phyloP scores from a whole-genome alignment of 2,888 invertebrate genomes.

The Aphidoletes aphidimyza region DNA sequence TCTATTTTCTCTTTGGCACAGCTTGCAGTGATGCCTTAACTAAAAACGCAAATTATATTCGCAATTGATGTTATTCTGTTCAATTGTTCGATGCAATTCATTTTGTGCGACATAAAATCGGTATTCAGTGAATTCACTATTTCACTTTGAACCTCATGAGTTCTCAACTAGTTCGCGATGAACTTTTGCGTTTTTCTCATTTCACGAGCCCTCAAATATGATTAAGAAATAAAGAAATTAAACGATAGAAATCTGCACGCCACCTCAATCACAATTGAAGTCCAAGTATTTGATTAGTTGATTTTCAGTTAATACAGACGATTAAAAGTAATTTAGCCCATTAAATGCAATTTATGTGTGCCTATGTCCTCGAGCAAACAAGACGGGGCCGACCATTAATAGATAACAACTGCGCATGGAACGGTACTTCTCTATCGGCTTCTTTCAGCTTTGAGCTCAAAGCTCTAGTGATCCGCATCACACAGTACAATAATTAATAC shows the following conservation, averaged over 20 bases:
- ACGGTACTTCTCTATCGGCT: not conserved
- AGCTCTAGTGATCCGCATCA: conserved; percentile 2
- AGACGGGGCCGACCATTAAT: too few species aligned
- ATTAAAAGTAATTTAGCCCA: conserved; percentile 39
- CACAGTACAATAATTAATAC: conserved; percentile 30
- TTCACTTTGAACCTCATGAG: too few species aligned
- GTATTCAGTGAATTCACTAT: too few species aligned
- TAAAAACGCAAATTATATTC: too few species aligned
- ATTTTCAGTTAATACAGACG: conserved; percentile 8
- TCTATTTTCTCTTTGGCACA: not conserved
- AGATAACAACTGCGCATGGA: not conserved
- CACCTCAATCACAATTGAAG: not conserved
- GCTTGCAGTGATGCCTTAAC: too few species aligned
- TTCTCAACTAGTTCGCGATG: not conserved
- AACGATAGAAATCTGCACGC: conserved; percentile 41
- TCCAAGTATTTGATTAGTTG: conserved; percentile 7
- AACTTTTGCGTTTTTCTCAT: not conserved
- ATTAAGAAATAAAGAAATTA: conserved; percentile 27
- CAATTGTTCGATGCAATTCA: too few species aligned
- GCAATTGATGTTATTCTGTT: too few species aligned
- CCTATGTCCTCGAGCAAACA: too few species aligned
- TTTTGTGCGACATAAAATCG: too few species aligned
- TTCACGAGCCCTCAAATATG: too few species aligned
- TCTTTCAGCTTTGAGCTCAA: not conserved
- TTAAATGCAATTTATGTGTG: conserved; percentile 23